Evolutionary conservation across 2,113 vertebrate species (phyloP).

Genomic region (Prolemur simus): DNA sequence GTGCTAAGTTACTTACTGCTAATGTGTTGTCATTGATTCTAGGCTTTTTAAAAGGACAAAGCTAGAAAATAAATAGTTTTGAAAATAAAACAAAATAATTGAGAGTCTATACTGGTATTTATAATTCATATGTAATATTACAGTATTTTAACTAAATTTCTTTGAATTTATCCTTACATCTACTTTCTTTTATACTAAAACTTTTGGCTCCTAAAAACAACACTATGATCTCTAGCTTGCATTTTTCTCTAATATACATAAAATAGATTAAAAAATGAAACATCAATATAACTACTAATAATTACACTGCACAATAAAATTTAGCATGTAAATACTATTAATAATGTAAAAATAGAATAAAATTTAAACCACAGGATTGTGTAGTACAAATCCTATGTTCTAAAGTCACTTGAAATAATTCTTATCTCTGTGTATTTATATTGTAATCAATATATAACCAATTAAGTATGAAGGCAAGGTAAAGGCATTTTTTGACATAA

Average conservation of each 20-base stretch:
- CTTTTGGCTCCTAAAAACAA: not conserved
- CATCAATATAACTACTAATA: not conserved
- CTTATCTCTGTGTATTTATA: not conserved
- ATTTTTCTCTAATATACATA: not conserved
- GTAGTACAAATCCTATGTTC: not conserved
- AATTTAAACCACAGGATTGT: not conserved
- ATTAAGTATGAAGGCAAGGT: not conserved
- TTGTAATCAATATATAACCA: not conserved
- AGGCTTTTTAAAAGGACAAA: not conserved
- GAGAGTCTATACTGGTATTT: not conserved
- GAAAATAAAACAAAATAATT: not conserved
- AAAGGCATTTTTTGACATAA: not conserved
- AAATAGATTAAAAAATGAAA: not conserved
- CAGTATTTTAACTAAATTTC: not conserved
- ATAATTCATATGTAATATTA: not conserved
- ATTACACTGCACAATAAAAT: not conserved
- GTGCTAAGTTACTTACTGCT: not conserved
- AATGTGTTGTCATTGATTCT: not conserved
- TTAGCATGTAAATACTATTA: not conserved
- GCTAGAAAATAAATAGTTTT: not conserved
- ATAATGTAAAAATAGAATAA: not conserved
- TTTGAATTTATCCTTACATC: not conserved
- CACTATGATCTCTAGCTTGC: not conserved
- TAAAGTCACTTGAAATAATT: slow-evolving; percentile 4
- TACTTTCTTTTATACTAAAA: slow-evolving; percentile 16